Evolutionary conservation across 2,888 invertebrate genomes (phyloP).

Genomic region (Dorcus parallelipipedus): DNA sequence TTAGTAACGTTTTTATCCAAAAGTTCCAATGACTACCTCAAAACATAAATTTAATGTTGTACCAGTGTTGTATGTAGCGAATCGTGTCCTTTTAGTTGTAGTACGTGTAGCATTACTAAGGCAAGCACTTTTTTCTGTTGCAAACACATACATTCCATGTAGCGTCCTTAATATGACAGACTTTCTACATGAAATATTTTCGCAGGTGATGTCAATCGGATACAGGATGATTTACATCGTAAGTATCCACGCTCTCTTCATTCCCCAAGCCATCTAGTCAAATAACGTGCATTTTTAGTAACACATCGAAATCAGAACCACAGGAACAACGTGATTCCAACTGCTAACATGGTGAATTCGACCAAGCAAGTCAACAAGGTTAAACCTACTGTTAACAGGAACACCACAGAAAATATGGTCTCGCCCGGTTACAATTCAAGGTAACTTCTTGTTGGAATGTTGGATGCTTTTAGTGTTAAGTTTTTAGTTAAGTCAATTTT

Average conservation of each 20-base stretch:
- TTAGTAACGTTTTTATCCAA: too few relatives aligned
- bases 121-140: too few relatives aligned
- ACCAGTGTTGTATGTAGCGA: too few relatives aligned
- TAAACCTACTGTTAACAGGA: constrained; percentile 81
- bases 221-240: constrained; percentile 73
- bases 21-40: too few relatives aligned
- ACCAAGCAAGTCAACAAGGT: constrained; percentile 86
- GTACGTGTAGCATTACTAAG: too few relatives aligned
- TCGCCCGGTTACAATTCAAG: constrained; percentile 67
- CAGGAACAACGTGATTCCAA: constrained; percentile 66
- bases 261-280: not conserved
- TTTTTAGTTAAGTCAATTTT: too few relatives aligned
- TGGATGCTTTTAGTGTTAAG: too few relatives aligned
- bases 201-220: constrained; percentile 73
- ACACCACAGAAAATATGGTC: constrained; percentile 68
- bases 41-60: too few relatives aligned
- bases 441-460: constrained; percentile 31
- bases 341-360: constrained; percentile 69
- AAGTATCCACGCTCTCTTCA: constrained; percentile 49
- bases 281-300: constrained; percentile 53
- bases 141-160: too few relatives aligned
- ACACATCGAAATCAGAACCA: constrained; percentile 79
- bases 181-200: constrained; percentile 28
- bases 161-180: too few relatives aligned
- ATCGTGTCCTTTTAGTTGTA: too few relatives aligned